Percentiles rank a stretch among this genome's conserved stretches.
Evolutionary conservation across 2,113 vertebrate species (phyloP).

Genomic region (Atlantisia rogersi): DNA sequence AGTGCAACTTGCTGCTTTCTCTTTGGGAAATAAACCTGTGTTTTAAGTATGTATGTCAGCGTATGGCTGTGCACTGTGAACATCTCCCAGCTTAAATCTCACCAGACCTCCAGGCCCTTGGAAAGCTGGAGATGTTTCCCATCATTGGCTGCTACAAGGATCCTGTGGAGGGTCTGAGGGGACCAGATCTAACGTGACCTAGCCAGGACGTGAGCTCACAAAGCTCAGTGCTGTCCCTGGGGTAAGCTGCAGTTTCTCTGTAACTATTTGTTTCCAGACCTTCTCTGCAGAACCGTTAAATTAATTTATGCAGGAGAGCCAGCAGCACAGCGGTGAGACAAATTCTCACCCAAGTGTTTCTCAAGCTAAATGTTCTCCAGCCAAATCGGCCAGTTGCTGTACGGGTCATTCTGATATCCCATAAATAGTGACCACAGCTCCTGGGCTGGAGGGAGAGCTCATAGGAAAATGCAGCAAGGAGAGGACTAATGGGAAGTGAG

Average conservation of each 20-base stretch:
- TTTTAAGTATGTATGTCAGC: background rate
- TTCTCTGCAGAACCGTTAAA: background rate
- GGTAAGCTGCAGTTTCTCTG: background rate
- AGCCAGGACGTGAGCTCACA: background rate
- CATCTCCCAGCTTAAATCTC: background rate
- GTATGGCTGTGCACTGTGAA: background rate
- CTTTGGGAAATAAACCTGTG: background rate
- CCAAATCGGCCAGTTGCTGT: background rate
- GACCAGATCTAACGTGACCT: accelerated
- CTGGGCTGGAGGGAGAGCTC: background rate
- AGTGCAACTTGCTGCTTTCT: background rate
- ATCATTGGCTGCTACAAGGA: background rate
- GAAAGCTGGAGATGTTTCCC: background rate
- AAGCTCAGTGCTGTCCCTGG: background rate
- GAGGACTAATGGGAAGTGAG: background rate
- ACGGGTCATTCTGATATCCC: background rate
- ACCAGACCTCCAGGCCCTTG: background rate
- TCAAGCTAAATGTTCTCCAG: background rate
- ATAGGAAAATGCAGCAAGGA: background rate
- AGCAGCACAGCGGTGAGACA: background rate
- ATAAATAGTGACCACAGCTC: background rate
- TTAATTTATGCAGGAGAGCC: background rate
- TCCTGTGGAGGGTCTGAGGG: accelerated
- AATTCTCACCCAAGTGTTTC: background rate
- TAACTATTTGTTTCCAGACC: background rate